Evolutionary conservation across 2,797 vertebrate genomes (phyloP).

Genomic region (Cottoperca gobio): DNA sequence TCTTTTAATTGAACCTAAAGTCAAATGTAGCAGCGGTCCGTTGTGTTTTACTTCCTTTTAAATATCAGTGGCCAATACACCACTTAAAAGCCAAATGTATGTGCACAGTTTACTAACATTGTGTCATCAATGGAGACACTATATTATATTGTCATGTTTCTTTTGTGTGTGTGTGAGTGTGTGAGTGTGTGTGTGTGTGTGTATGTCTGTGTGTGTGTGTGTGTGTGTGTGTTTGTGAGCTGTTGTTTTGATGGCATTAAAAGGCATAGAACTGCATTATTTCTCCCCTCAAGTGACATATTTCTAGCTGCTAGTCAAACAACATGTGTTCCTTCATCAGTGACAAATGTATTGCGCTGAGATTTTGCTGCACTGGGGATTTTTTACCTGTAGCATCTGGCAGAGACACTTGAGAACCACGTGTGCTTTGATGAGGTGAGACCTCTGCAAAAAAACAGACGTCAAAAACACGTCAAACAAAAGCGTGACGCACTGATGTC

Average conservation of each 20-base stretch:
- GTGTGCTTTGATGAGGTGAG: conserved; percentile 30
- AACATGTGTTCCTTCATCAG: conserved; percentile 11
- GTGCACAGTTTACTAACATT: not conserved
- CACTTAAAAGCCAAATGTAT: not conserved
- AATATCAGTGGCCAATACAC: not conserved
- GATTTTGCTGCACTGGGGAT: conserved; percentile 15
- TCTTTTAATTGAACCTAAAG: conserved; percentile 15
- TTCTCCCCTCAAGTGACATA: not conserved
- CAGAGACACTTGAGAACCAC: conserved; percentile 6
- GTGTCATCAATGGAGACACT: not conserved
- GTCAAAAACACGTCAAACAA: conserved; percentile 17
- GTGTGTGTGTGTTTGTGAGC: not conserved
- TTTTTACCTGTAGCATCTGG: conserved; percentile 27
- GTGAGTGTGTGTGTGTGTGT: not conserved
- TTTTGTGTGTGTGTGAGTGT: not conserved
- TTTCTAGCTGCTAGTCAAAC: conserved; percentile 9
- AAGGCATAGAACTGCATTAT: not conserved
- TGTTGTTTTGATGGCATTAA: not conserved
- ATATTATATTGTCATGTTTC: not conserved
- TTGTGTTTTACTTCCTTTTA: not conserved
- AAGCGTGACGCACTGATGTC: conserved; percentile 5
- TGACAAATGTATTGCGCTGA: conserved; percentile 11
- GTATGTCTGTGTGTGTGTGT: not conserved
- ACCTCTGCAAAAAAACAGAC: conserved; percentile 17
- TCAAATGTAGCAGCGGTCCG: not conserved